A percentile compares a stretch with the other conserved stretches of the same genome.
Evolutionary conservation across 2,888 invertebrate species (phyloP).

Genomic region (Eledona agricola): DNA sequence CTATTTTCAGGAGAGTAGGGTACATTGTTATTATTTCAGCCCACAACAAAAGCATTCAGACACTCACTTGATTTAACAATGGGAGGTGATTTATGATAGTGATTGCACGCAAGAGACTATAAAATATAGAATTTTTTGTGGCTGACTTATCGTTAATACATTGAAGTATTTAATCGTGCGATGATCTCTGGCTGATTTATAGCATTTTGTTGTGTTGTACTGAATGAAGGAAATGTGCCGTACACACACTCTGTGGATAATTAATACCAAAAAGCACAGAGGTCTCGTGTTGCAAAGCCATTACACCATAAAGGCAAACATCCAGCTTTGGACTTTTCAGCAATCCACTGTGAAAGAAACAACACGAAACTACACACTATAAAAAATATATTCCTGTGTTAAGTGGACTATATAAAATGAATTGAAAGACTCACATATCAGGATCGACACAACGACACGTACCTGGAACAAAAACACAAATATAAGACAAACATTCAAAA

Average conservation of each 20-base stretch:
- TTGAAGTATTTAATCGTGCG: constrained; percentile 22
- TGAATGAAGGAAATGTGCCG: constrained; percentile 5
- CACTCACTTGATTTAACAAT: constrained; percentile 26
- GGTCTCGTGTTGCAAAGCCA: constrained; percentile 1
- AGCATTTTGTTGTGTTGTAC: not conserved
- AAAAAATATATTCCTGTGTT: too few species aligned
- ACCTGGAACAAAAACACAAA: too few species aligned
- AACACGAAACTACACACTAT: too few species aligned
- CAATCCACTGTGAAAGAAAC: too few species aligned
- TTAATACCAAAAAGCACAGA: constrained; percentile 10
- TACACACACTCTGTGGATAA: constrained; percentile 6
- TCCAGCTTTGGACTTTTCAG: not conserved
- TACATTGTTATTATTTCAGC: constrained; percentile 26
- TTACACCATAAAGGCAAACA: constrained; percentile 1
- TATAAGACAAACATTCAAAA: too few species aligned
- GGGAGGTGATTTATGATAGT: constrained; percentile 19
- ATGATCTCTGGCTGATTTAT: constrained; percentile 22
- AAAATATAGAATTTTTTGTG: constrained; percentile 19
- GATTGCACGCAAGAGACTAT: constrained; percentile 26
- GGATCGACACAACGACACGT: too few species aligned
- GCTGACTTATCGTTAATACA: constrained; percentile 18
- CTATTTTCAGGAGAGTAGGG: constrained; percentile 5
- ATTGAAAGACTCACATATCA: too few species aligned
- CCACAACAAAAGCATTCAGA: constrained; percentile 20
- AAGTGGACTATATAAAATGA: too few species aligned